A percentile compares a stretch with the other conserved stretches of the same genome.
These are phyloP conservation scores for Mormyrus hasselquistii DNA, from an alignment of 2,797 vertebrate species.

Conservation along the genomic window DNA sequence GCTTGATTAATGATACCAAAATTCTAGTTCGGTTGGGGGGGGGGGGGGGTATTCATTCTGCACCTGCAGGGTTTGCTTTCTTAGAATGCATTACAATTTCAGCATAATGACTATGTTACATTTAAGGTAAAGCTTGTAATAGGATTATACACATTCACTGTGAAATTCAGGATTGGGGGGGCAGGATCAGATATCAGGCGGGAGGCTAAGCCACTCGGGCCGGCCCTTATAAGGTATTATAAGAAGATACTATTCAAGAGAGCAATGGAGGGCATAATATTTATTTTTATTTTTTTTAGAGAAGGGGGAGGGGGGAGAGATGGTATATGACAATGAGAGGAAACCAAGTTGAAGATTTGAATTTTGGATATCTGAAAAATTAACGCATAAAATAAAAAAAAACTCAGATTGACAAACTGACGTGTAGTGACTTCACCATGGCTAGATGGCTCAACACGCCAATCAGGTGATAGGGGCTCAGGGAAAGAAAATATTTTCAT, in stretches of 20 bases:
- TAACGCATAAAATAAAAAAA: no score
- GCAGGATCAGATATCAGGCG: no score
- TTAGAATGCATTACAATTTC: neutral
- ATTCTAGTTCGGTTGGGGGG: neutral
- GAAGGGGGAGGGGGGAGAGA: no score
- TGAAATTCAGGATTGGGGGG: neutral
- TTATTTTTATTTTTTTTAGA: neutral
- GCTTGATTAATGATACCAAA: neutral
- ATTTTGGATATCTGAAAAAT: no score
- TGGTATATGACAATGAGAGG: no score
- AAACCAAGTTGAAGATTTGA: no score
- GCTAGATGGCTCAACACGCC: neutral
- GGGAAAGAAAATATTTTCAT: neutral
- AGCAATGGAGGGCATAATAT: no score
- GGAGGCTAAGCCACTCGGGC: no score
- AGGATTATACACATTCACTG: neutral
- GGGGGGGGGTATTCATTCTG: neutral
- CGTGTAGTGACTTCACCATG: neutral
- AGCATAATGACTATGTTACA: neutral
- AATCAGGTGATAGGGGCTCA: neutral
- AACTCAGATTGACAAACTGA: no score
- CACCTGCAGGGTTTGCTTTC: neutral
- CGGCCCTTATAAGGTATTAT: no score
- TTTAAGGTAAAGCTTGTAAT: neutral
- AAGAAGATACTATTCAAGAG: no score